Base-by-base conservation (phyloP, 2,797 vertebrate genomes). In the Mycteria americana region DNA sequence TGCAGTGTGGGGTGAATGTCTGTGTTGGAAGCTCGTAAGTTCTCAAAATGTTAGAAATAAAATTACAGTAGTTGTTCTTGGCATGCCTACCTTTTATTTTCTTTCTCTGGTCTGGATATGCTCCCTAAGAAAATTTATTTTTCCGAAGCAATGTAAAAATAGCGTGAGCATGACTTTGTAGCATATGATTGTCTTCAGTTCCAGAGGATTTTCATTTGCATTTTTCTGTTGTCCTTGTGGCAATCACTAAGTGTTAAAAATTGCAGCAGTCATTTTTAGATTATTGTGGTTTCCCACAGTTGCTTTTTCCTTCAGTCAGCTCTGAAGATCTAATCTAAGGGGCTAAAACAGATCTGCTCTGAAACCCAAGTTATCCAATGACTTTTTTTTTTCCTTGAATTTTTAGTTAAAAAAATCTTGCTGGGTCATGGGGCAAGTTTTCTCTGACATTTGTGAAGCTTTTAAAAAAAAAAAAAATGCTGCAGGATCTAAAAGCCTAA, bases 211-310 rank as follows among this genome's bases (percentile, higher is more conserved):
- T 95, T 68, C 84, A 68, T 93, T 87, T 81, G 90, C 89, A 70
- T 95, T 91, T 95, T 94, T 95, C 80, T 81, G 80, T 89, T 89
- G 89, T 59, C 92, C 70, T 85, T 97, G 91, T 70, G 94, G 91
- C 63, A 30, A 17, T 94, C 89, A 76, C 74, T 93, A 93, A 95
- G 88, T 74, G 91, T 82, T 90, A 93, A 93, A 90, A 91, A 88
- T 63, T 81, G 91, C 88, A 84, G 80, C 45, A 79, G 75, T 28
- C 60, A 5, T 89, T 91, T 84, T 95, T 93, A 93, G 90, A 85
- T 92, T 65, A 45, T 48, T 95, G 85, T 96, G 93, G 90, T 92
- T 93, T 93, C 85, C 95, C 88, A 1, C 92, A 90, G 92, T 77
- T 92, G 79, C 72, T 62, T 95, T 97, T 97, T 91, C 94, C 89